phyloP scores from a whole-genome alignment of 2,113 vertebrate genomes.

The Seriola rivoliana region DNA sequence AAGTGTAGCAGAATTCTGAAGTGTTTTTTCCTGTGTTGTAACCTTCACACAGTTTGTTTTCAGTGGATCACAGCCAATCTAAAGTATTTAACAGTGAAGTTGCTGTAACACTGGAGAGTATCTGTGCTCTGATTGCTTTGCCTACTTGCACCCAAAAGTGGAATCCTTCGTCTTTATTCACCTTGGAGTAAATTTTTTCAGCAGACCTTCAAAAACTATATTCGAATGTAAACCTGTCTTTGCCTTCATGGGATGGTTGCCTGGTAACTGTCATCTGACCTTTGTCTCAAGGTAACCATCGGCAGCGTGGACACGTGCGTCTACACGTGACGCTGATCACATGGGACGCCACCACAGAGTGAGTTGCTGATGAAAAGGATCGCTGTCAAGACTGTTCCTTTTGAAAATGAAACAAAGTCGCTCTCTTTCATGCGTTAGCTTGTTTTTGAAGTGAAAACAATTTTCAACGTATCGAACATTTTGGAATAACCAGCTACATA shows the following conservation, averaged over 20 bases:
- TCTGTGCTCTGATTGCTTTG: neutral
- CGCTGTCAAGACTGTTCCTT: constrained; percentile 6
- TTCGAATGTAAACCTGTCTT: neutral
- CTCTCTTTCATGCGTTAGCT: neutral
- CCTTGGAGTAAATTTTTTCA: neutral
- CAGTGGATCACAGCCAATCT: neutral
- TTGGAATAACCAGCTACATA: constrained; percentile 32
- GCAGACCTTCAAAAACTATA: constrained; percentile 7
- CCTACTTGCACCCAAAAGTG: neutral
- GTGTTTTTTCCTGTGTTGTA: too few relatives aligned
- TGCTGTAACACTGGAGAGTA: too few relatives aligned
- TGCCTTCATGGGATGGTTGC: constrained; percentile 37
- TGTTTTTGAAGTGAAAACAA: constrained; percentile 23
- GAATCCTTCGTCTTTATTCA: neutral
- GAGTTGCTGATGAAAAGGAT: constrained; percentile 27
- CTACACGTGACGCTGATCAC: neutral
- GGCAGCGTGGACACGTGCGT: neutral
- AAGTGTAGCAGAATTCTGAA: too few relatives aligned
- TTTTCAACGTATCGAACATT: neutral
- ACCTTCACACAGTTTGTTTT: too few relatives aligned
- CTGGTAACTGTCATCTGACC: constrained; percentile 50
- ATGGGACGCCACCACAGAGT: neutral
- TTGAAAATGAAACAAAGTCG: constrained; percentile 24
- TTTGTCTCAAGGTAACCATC: constrained; percentile 14
- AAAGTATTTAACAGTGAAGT: neutral